phyloP scores from a whole-genome alignment of 1,140 invertebrate genomes.

The Brevipalpus yothersi region DNA sequence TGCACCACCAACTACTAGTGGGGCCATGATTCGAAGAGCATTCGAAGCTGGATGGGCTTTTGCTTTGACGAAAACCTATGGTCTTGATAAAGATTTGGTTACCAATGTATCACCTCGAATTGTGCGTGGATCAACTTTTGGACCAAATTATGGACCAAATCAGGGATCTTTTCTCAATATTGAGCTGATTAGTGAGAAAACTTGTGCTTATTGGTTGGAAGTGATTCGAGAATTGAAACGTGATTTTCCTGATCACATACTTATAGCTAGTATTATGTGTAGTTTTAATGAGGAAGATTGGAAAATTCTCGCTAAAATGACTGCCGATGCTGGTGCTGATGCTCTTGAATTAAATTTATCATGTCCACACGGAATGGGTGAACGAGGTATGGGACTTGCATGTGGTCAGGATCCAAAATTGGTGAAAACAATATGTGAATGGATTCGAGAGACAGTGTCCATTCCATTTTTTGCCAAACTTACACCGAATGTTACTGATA shows the following conservation, averaged over 20 bases:
- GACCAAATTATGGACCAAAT: conserved; percentile 71
- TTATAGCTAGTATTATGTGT: conserved; percentile 96
- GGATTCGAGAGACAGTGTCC: conserved; percentile 57
- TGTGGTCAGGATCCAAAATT: conserved; percentile 70
- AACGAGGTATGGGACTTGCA: conserved; percentile 87
- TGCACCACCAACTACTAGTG: conserved; percentile 77
- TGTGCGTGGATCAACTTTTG: conserved; percentile 68
- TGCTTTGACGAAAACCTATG: conserved; percentile 85
- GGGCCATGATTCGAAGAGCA: conserved; percentile 76
- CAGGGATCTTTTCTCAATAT: conserved; percentile 91
- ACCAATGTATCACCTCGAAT: conserved; percentile 94
- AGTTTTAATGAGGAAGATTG: conserved; percentile 65
- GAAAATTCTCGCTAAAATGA: conserved; percentile 46
- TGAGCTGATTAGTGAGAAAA: conserved; percentile 93
- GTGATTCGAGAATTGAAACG: conserved; percentile 66
- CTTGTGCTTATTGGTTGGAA: conserved; percentile 67
- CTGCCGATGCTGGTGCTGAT: conserved; percentile 63
- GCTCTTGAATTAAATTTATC: conserved; percentile 86
- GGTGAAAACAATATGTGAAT: conserved; percentile 65
- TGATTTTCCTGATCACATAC: conserved; percentile 72
- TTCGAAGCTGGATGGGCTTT: conserved; percentile 94
- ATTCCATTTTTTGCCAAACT: conserved; percentile 96
- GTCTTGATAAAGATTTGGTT: conserved; percentile 79
- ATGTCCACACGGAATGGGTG: conserved; percentile 96
- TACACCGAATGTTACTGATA: conserved; percentile 91